phyloP scores from a whole-genome alignment of 2,113 vertebrate species.

The Merops nubicus region DNA sequence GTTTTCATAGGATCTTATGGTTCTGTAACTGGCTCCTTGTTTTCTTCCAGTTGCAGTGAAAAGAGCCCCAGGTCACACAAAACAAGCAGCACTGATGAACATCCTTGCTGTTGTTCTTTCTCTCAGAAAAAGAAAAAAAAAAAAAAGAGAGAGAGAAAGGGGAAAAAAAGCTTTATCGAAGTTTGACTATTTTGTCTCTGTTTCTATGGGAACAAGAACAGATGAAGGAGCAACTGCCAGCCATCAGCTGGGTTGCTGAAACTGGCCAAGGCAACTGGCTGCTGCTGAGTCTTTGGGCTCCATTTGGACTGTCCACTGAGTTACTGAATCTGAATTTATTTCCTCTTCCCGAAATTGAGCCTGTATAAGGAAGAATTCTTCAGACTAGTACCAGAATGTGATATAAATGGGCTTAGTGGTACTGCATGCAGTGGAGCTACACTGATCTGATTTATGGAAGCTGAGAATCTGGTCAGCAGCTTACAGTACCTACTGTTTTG shows the following conservation, averaged over 20 bases:
- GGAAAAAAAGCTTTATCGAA: not conserved
- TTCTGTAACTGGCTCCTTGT: not conserved
- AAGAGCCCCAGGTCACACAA: not conserved
- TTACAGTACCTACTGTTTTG: not conserved
- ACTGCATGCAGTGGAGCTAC: not conserved
- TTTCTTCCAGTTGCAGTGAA: not conserved
- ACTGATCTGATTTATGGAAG: not conserved
- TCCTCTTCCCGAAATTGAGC: not conserved
- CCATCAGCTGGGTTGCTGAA: not conserved
- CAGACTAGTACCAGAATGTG: not conserved
- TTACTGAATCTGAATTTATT: not conserved
- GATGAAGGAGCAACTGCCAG: not conserved
- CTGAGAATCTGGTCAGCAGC: not conserved
- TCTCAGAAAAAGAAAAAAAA: not conserved
- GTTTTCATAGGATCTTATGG: not conserved
- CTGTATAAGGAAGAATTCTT: not conserved
- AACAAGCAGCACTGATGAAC: not conserved
- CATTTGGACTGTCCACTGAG: not conserved
- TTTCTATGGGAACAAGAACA: conserved; percentile 42
- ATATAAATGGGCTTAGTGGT: not conserved
- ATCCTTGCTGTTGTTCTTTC: not conserved
- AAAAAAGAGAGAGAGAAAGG: rapidly evolving
- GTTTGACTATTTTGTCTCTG: not conserved
- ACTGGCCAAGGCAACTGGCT: not conserved
- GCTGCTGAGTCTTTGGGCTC: not conserved